Percentiles rank a stretch among this genome's conserved stretches.
Conservation (phyloP, 1,140 invertebrate species). For the Reticulitermes speratus region DNA sequence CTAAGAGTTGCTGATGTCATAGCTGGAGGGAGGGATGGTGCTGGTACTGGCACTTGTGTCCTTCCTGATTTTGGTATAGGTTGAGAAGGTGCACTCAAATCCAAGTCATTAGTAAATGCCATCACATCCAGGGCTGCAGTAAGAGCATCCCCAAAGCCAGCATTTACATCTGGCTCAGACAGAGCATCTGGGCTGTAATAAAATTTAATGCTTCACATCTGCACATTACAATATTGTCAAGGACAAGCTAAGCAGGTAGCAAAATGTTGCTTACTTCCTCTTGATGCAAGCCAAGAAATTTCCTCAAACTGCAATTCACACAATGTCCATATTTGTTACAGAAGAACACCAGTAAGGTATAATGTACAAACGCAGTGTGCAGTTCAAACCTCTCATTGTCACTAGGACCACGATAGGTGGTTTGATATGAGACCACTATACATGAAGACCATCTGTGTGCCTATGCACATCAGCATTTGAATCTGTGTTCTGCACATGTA, state of each 20-base stretch:
- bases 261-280: background rate
- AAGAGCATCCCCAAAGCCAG: constrained; percentile 62
- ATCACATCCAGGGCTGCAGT: constrained; percentile 79
- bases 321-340: too few species aligned
- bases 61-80: background rate
- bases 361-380: too few species aligned
- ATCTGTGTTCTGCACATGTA: too few species aligned
- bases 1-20: constrained; percentile 36
- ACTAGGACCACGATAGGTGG: too few species aligned
- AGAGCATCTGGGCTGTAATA: constrained; percentile 25
- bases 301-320: too few species aligned
- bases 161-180: background rate
- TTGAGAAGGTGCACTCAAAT: constrained; percentile 36
- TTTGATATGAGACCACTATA: too few species aligned
- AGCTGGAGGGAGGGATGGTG: background rate
- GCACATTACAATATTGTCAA: too few species aligned
- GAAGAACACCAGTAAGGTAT: too few species aligned
- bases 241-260: background rate
- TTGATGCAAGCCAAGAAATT: too few species aligned
- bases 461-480: too few species aligned
- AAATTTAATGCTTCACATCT: background rate
- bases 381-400: too few species aligned
- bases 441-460: too few species aligned
- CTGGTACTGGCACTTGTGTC: constrained; percentile 29
- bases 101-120: constrained; percentile 71